Conservation (phyloP, 2,113 vertebrate genomes). For the Coracopsis vasa region DNA sequence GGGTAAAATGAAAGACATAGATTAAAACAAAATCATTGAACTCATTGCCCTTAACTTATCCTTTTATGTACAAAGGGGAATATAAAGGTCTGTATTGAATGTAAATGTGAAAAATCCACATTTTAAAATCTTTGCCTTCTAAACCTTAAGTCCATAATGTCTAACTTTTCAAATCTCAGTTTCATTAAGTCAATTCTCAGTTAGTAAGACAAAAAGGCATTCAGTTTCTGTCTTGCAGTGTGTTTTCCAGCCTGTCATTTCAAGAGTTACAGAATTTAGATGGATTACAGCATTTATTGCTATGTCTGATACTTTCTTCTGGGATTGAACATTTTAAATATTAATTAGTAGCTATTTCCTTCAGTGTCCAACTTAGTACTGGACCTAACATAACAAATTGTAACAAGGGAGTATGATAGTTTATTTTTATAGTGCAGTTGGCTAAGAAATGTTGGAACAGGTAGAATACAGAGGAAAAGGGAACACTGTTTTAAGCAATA, state of each 20-base stretch:
- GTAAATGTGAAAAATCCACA: not conserved
- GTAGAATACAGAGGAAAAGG: not conserved
- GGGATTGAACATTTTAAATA: not conserved
- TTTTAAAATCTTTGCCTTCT: not conserved
- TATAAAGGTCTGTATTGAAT: not conserved
- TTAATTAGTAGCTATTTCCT: not conserved
- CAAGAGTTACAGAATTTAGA: not conserved
- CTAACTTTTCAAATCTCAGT: not conserved
- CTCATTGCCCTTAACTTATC: constrained; percentile 17
- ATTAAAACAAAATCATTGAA: constrained; percentile 33
- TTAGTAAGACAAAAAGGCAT: not conserved
- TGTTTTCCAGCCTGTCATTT: not conserved
- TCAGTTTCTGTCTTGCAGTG: not conserved
- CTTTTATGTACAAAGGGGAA: not conserved
- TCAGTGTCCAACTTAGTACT: not conserved
- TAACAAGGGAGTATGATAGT: not conserved
- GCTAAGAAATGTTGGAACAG: not conserved
- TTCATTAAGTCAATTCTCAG: not conserved
- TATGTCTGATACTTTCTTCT: not conserved
- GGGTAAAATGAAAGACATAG: not conserved
- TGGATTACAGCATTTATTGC: not conserved
- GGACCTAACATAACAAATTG: not conserved
- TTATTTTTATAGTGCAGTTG: not conserved
- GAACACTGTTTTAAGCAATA: not conserved
- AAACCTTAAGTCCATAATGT: not conserved